Evolutionary conservation across 2,888 invertebrate genomes (phyloP).

Genomic region (Drosophila emarginata): DNA sequence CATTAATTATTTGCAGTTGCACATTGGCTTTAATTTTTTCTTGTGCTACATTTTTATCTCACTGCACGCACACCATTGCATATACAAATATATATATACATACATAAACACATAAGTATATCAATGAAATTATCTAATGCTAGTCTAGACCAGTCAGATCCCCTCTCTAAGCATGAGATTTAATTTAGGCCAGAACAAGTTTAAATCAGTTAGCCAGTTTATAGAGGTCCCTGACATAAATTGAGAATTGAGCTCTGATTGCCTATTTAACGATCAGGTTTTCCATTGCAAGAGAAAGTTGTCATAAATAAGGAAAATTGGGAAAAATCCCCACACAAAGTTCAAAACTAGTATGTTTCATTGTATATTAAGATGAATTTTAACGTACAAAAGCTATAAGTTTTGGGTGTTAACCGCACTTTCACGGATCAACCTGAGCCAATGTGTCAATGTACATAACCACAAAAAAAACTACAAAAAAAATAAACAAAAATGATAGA

Average conservation of each 20-base stretch:
- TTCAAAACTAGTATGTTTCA: conserved; percentile 45
- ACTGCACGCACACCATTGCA: conserved; percentile 23
- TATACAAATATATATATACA: neutral
- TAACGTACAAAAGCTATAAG: conserved; percentile 48
- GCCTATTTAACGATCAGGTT: conserved; percentile 33
- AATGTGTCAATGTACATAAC: conserved; percentile 63
- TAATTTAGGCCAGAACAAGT: conserved; percentile 31
- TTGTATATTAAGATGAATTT: conserved; percentile 19
- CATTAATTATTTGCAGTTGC: conserved; percentile 65
- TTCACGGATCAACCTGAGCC: conserved; percentile 48
- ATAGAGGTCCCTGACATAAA: conserved; percentile 68
- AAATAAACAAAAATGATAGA: conserved; percentile 27
- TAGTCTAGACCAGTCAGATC: conserved; percentile 27
- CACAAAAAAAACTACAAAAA: conserved; percentile 28
- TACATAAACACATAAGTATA: too few species aligned
- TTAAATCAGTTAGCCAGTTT: conserved; percentile 36
- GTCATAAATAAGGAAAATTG: neutral
- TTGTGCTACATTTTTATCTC: conserved; percentile 62
- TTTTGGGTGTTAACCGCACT: conserved; percentile 45
- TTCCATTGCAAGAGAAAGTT: conserved; percentile 43
- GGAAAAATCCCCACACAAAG: conserved; percentile 45
- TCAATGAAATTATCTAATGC: conserved; percentile 55
- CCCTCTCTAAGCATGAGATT: neutral
- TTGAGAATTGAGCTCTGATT: conserved; percentile 40
- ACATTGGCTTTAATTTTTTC: conserved; percentile 52